Conservation (phyloP, 2,113 vertebrate genomes). For the Strix aluco region DNA sequence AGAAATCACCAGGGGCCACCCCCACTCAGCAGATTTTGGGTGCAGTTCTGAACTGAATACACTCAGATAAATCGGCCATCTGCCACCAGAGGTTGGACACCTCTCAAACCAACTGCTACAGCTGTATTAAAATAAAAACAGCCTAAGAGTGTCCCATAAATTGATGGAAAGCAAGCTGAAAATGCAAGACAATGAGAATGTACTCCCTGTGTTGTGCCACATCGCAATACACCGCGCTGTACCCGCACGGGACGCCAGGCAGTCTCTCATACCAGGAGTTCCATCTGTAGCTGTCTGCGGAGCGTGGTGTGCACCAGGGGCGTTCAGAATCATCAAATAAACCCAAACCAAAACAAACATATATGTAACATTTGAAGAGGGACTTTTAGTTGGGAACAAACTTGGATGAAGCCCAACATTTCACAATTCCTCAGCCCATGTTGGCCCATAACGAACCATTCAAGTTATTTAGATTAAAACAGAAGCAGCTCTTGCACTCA, state of each 20-base stretch:
- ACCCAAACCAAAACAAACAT: background rate
- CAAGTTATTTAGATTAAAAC: background rate
- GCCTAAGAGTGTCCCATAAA: background rate
- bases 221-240: rapidly evolving
- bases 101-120: background rate
- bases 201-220: background rate
- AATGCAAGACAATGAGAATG: background rate
- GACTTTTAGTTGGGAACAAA: background rate
- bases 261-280: background rate
- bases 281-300: background rate
- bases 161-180: background rate
- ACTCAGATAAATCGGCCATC: background rate
- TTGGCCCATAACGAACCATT: background rate
- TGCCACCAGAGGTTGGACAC: background rate
- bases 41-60: background rate
- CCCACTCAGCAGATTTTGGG: background rate
- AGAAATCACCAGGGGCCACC: background rate
- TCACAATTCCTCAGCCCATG: background rate
- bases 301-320: background rate
- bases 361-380: too few relatives aligned
- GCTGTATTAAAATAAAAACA: background rate
- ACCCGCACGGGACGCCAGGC: background rate
- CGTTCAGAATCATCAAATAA: background rate
- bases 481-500: background rate
- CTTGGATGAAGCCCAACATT: background rate